These are phyloP conservation scores for Eupeodes luniger DNA, from an alignment of 2,888 invertebrate species.

Conservation along the genomic window DNA sequence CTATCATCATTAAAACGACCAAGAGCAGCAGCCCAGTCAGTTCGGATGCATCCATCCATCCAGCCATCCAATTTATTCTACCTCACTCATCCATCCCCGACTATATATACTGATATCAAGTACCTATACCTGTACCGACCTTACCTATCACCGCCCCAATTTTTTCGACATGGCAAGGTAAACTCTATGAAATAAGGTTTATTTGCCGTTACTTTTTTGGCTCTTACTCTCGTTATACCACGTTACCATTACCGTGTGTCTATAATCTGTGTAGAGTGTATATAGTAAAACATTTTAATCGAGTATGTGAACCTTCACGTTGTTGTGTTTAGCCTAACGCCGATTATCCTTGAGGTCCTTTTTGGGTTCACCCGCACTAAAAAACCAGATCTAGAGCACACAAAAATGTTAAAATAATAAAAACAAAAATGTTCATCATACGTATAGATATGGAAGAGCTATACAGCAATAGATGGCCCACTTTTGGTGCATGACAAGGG, in stretches of 20 bases:
- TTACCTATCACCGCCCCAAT: not conserved
- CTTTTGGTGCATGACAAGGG: not conserved
- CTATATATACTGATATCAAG: too few relatives aligned
- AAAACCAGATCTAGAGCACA: not conserved
- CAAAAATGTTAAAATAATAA: constrained; percentile 13
- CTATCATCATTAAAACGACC: constrained; percentile 47
- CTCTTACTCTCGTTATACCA: constrained; percentile 18
- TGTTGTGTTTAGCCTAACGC: constrained; percentile 44
- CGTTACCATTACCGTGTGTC: constrained; percentile 7
- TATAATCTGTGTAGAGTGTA: not conserved
- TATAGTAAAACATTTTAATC: constrained; percentile 68
- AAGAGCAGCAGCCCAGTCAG: constrained; percentile 29
- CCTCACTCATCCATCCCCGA: not conserved
- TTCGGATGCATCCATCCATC: constrained; percentile 24
- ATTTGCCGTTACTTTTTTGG: constrained; percentile 30
- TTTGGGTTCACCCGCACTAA: not conserved
- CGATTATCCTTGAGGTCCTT: constrained; percentile 14
- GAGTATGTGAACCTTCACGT: constrained; percentile 55
- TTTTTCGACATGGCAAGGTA: constrained; percentile 11
- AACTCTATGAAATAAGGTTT: constrained; percentile 19
- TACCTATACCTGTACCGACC: too few relatives aligned
- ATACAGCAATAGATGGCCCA: not conserved
- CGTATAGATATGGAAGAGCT: too few relatives aligned
- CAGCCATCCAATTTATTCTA: constrained; percentile 24
- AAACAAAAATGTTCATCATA: not conserved